Evolutionary conservation across 2,797 vertebrate species (phyloP), one percentile per base, ranked within the genome.

Genomic region (Picus viridis): DNA sequence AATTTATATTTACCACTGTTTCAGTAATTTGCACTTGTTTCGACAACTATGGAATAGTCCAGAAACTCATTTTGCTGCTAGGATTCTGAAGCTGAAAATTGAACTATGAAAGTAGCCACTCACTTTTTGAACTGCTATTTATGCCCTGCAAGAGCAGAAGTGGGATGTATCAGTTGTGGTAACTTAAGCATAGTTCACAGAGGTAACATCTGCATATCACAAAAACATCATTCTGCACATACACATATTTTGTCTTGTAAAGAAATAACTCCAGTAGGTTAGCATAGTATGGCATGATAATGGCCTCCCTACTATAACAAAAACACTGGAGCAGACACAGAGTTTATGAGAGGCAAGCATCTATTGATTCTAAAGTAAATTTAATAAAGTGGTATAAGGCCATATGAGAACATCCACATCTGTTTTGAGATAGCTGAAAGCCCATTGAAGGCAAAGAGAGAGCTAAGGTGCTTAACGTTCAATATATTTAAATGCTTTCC

Each of bases 1-100:
- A 94, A 94, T 86, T 95, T 94, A 30, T 95, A 83, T 90, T 94
- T 95, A 86, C 51, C 72, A 68, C 30, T 86, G 51, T 92, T 96
- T 90, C 69, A 72, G 74, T 92, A 83, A 49, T 95, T 94, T 24
- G 23, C 6, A 58, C 32, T 26, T 88, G 22, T 90, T 95, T 89
- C 90, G 83, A 82, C 64, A 89, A 53, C 5, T 62, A 26, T 10
- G 34, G 57, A 86, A 82, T 75, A 11, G 88, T 84, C 59, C 73
- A 86, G 78, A 95, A 89, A 79, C 24, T 34, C 11, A 47, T 62
- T 93, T 72, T 91, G 11, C 53, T 83, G 32, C 4, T 22, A 85
- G 24, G n/a, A 32, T 62, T 20, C 39, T 49, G 73, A 2, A 77
- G 9, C 19, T 69, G 41, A 71, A 76, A 27, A 15, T 54, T 57